Evolutionary conservation across 2,797 vertebrate species (phyloP).

Genomic region (Pangasius mekongensis): DNA sequence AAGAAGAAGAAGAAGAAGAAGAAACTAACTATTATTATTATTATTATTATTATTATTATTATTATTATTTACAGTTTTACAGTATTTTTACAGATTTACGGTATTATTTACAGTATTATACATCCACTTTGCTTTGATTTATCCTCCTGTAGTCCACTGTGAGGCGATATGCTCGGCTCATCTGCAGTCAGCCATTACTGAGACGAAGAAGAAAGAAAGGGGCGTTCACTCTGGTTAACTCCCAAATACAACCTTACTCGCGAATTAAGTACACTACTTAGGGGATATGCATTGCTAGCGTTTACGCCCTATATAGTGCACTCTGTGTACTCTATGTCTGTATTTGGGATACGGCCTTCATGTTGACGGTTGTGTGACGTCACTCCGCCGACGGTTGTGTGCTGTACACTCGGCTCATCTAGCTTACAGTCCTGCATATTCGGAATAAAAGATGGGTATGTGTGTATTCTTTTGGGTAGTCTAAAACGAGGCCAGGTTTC

Average conservation of each 20-base stretch:
- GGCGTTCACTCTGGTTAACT: neutral
- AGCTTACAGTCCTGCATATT: neutral
- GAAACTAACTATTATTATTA: neutral
- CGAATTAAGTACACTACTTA: neutral
- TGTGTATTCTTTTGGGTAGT: neutral
- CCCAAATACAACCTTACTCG: neutral
- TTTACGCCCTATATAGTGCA: neutral
- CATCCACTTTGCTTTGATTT: neutral
- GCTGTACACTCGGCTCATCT: neutral
- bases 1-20: too few relatives aligned
- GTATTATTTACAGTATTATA: neutral
- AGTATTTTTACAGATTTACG: neutral
- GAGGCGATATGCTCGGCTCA: neutral
- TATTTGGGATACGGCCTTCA: neutral
- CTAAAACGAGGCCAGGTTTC: neutral
- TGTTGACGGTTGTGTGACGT: neutral
- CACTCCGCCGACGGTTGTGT: neutral
- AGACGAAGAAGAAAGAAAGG: neutral
- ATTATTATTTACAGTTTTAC: neutral
- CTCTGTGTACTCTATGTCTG: neutral
- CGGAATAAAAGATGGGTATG: slow-evolving; percentile 36
- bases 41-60: neutral
- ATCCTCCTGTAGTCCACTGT: neutral
- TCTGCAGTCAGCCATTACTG: neutral
- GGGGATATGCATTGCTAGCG: neutral